These are phyloP conservation scores for Clunio marinus DNA, from an alignment of 2,888 invertebrate genomes.

Conservation along the genomic window DNA sequence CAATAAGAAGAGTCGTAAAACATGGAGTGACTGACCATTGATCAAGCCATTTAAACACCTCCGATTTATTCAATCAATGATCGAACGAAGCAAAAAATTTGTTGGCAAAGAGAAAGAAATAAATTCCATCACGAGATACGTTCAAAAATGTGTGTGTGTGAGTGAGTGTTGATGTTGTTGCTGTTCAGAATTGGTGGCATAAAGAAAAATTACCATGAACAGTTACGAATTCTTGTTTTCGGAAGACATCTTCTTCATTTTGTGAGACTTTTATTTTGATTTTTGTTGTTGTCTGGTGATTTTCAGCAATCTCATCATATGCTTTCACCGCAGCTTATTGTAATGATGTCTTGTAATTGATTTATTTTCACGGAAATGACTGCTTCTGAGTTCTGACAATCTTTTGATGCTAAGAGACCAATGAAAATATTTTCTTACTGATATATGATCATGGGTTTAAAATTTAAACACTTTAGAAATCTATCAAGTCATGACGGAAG, in stretches of 20 bases:
- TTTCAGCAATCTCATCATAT: neutral
- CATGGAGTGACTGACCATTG: conserved; percentile 1
- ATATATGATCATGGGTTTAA: too few species aligned
- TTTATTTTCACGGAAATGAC: too few species aligned
- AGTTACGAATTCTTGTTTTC: neutral
- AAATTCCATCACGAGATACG: too few species aligned
- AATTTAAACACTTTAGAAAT: too few species aligned
- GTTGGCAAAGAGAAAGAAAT: too few species aligned
- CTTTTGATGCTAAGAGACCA: too few species aligned
- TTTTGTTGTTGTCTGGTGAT: neutral
- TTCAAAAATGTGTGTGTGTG: too few species aligned
- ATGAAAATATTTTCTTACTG: too few species aligned
- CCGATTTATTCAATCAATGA: neutral
- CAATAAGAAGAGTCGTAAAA: neutral
- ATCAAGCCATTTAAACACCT: neutral
- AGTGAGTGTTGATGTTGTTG: neutral
- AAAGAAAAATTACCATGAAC: neutral
- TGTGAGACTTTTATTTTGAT: too few species aligned
- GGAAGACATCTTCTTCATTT: too few species aligned
- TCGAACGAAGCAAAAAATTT: neutral
- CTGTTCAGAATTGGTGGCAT: neutral
- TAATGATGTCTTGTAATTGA: neutral
- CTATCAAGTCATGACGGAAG: too few species aligned
- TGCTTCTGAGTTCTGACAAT: too few species aligned
- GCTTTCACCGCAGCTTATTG: neutral